Percentiles rank a stretch among this genome's conserved stretches.
Evolutionary conservation across 2,888 invertebrate species (phyloP).

Genomic region (Bellardia bayeri): DNA sequence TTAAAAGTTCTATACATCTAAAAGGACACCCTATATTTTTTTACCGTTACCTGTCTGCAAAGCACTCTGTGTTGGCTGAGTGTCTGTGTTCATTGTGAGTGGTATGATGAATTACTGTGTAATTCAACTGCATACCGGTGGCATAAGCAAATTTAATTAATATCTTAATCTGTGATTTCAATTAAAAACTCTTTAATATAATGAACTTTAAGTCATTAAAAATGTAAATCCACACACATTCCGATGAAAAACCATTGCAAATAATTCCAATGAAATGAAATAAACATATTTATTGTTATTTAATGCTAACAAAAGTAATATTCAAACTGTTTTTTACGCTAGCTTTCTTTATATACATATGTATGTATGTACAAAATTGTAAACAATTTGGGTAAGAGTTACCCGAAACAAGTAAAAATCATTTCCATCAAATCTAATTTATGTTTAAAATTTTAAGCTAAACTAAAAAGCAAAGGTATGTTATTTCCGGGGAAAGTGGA

Average conservation of each 20-base stretch:
- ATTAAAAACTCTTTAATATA: constrained; percentile 40
- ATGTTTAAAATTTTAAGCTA: no score
- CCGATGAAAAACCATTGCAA: no score
- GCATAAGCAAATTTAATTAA: constrained; percentile 36
- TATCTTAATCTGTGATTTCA: constrained; percentile 42
- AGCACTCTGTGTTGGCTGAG: not conserved
- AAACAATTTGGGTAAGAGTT: no score
- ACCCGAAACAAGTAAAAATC: no score
- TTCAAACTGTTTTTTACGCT: no score
- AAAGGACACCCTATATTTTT: not conserved
- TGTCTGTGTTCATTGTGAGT: not conserved
- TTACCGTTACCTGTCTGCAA: not conserved
- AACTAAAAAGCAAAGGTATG: no score
- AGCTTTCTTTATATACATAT: no score
- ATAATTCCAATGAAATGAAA: no score
- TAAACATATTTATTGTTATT: not conserved
- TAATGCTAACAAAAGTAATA: no score
- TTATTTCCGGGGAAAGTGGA: no score
- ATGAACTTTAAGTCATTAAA: constrained; percentile 20
- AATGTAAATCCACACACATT: constrained; percentile 2
- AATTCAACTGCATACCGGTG: not conserved
- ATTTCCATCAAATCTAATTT: no score
- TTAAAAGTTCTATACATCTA: not conserved
- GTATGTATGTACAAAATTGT: no score
- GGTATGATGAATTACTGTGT: not conserved